These are phyloP conservation scores for Acanthochromis polyacanthus DNA, from an alignment of 2,113 vertebrate genomes.

Conservation along the genomic window DNA sequence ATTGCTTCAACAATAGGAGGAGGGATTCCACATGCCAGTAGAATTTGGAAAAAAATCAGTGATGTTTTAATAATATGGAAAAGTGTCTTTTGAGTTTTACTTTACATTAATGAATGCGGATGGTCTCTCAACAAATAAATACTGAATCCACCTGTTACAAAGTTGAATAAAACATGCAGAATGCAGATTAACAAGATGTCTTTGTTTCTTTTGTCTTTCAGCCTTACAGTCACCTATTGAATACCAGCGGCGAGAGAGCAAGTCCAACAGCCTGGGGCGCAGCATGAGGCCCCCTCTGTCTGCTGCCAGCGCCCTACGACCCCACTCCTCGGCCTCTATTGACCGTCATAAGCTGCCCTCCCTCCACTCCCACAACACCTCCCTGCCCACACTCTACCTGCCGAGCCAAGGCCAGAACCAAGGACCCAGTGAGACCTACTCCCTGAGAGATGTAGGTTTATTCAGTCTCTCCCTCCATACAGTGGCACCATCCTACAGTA, in stretches of 20 bases:
- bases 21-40: too few species aligned
- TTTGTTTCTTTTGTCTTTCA: conserved; percentile 61
- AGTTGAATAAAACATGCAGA: not conserved
- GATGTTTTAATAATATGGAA: not conserved
- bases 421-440: conserved; percentile 64
- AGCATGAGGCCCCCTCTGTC: conserved; percentile 83
- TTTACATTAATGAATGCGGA: not conserved
- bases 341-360: conserved; percentile 86
- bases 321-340: conserved; percentile 89
- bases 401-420: conserved; percentile 81
- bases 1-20: too few species aligned
- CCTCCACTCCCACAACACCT: conserved; percentile 88
- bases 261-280: conserved; percentile 92
- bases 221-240: conserved; percentile 95
- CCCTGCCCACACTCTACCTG: conserved; percentile 89
- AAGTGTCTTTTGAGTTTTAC: not conserved
- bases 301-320: conserved; percentile 79
- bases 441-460: conserved; percentile 74
- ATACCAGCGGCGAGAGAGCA: conserved; percentile 93
- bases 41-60: too few species aligned
- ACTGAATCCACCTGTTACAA: not conserved
- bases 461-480: conserved; percentile 11
- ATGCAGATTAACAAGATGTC: not conserved
- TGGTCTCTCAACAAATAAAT: not conserved
- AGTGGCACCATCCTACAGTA: conserved; percentile 11